Evolutionary conservation across 2,797 vertebrate genomes (phyloP).

Genomic region (Microctenopoma stevenorrisi): DNA sequence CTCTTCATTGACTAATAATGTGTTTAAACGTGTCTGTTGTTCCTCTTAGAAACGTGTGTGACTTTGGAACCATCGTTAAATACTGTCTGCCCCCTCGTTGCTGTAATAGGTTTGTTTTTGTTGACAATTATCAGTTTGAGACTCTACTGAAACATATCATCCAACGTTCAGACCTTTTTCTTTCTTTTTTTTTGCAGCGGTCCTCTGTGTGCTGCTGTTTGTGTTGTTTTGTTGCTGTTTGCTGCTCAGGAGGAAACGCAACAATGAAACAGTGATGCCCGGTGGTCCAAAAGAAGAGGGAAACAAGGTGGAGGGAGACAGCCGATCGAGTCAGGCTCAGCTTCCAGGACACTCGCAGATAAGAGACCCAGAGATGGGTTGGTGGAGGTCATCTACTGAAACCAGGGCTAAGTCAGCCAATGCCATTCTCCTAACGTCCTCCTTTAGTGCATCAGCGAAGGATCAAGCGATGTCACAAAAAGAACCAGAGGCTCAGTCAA

Average conservation of each 20-base stretch:
- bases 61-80: neutral
- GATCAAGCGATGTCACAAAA: constrained; percentile 23
- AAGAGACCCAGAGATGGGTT: constrained; percentile 5
- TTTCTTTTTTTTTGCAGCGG: constrained; percentile 54
- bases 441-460: constrained; percentile 10
- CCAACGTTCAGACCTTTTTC: neutral
- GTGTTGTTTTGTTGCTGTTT: constrained; percentile 57
- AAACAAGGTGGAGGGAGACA: neutral
- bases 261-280: constrained; percentile 62
- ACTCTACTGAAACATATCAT: neutral
- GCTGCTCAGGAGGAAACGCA: constrained; percentile 67
- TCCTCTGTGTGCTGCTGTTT: constrained; percentile 68
- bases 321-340: accelerated
- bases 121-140: neutral
- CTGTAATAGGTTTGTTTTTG: constrained; percentile 62
- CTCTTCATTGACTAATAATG: too few species aligned
- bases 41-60: too few species aligned
- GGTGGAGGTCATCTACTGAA: neutral
- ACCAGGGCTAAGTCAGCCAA: constrained; percentile 79
- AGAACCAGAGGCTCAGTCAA: constrained; percentile 4
- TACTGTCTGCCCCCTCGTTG: constrained; percentile 13
- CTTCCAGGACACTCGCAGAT: neutral
- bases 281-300: constrained; percentile 12
- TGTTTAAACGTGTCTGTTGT: too few species aligned
- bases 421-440: constrained; percentile 65